Evolutionary conservation across 1,140 invertebrate species (phyloP).

Genomic region (Drosophila biarmipes): DNA sequence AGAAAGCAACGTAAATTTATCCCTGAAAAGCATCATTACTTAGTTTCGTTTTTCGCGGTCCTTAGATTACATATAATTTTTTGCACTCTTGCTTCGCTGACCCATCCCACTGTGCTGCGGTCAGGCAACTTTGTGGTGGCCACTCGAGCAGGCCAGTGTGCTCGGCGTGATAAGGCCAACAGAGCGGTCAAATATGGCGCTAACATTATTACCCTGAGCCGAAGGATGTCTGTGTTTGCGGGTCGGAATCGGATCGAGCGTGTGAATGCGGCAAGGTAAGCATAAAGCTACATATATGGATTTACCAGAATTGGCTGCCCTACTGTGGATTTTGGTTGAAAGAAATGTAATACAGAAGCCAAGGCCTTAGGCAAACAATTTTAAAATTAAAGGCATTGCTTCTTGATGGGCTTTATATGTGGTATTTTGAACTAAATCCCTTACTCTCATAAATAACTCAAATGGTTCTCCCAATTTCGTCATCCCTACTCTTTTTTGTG

Average conservation of each 20-base stretch:
- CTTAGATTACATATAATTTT: no score
- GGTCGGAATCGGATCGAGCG: constrained; percentile 21
- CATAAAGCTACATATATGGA: constrained; percentile 3
- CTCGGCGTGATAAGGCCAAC: constrained; percentile 63
- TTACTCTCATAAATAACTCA: constrained; percentile 8
- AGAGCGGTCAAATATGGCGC: constrained; percentile 69
- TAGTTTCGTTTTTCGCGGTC: no score
- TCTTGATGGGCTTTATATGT: background rate
- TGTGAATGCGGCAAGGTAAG: constrained; percentile 38
- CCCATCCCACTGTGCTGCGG: constrained; percentile 44
- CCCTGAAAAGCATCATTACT: no score
- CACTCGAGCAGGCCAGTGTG: constrained; percentile 3
- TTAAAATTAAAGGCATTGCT: background rate
- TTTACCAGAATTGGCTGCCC: background rate
- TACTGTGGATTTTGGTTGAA: background rate
- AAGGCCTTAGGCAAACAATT: constrained; percentile 9
- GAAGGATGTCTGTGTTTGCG: constrained; percentile 40
- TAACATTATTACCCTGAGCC: constrained; percentile 60
- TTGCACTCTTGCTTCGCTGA: no score
- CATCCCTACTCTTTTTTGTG: constrained; percentile 16
- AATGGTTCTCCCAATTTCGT: constrained; percentile 13
- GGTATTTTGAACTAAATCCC: background rate
- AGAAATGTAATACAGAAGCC: constrained; percentile 3
- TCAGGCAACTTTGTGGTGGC: constrained; percentile 61
- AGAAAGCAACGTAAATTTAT: no score